phyloP scores from a whole-genome alignment of 2,888 invertebrate genomes.

The Emesis russula region DNA sequence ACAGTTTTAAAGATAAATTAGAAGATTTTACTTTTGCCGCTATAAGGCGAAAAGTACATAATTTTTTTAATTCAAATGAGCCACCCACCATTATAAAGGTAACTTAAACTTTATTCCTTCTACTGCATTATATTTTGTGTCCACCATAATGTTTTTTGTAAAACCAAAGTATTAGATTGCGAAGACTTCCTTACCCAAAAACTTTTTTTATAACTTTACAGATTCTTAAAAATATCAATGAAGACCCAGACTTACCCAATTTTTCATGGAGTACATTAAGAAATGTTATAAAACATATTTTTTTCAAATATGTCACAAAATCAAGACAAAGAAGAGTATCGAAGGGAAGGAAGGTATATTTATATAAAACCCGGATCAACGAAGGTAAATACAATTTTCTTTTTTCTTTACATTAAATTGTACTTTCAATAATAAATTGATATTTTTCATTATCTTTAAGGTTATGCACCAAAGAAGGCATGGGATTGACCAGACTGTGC shows the following conservation, averaged over 20 bases:
- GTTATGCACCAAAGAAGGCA: conserved; percentile 77
- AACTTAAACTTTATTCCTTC: conserved; percentile 70
- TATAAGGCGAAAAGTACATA: conserved; percentile 84
- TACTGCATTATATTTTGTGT: conserved; percentile 71
- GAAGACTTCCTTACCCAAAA: conserved; percentile 72
- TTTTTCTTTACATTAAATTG: conserved; percentile 67
- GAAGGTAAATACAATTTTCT: conserved; percentile 71
- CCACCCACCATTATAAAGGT: conserved; percentile 82
- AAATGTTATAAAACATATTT: conserved; percentile 65
- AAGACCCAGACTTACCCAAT: conserved; percentile 74
- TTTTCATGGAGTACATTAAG: conserved; percentile 72
- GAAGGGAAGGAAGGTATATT: conserved; percentile 71
- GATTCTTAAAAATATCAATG: conserved; percentile 82
- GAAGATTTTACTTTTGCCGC: conserved; percentile 86
- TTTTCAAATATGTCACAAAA: conserved; percentile 70
- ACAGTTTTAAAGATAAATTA: conserved; percentile 85
- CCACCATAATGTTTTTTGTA: conserved; percentile 69
- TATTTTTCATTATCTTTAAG: conserved; percentile 69
- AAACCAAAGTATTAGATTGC: conserved; percentile 72
- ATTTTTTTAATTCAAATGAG: conserved; percentile 85
- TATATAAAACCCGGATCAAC: conserved; percentile 76
- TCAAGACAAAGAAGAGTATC: conserved; percentile 70
- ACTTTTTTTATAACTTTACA: conserved; percentile 78
- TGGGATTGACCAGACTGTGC: conserved; percentile 74
- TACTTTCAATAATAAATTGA: conserved; percentile 60